phyloP scores from a whole-genome alignment of 1,140 invertebrate species.

The Akabosia matsudoensis region DNA sequence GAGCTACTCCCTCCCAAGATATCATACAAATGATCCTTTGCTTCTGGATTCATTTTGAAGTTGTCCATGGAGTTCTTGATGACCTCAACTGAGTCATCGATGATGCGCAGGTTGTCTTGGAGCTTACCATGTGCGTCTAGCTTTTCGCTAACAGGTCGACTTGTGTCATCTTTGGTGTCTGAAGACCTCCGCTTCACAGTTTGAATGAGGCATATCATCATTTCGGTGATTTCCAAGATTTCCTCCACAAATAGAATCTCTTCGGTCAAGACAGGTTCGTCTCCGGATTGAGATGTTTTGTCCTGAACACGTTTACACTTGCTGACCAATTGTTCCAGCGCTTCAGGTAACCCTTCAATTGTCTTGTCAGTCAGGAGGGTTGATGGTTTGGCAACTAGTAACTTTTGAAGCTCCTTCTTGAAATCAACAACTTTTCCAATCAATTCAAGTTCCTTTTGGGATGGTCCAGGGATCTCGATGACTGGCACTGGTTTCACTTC shows the following conservation, averaged over 20 bases:
- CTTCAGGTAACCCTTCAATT: not conserved
- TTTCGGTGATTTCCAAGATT: slow-evolving; percentile 64
- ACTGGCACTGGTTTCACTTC: slow-evolving; percentile 1
- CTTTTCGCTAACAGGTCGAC: slow-evolving; percentile 55
- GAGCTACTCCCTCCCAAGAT: not conserved
- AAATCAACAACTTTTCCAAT: slow-evolving; percentile 1
- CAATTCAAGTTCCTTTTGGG: slow-evolving; percentile 5
- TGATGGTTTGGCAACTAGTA: not conserved
- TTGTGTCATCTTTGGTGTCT: not conserved
- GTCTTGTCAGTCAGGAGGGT: not conserved
- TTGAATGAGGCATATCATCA: slow-evolving; percentile 74
- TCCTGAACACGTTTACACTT: not conserved
- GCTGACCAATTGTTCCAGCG: not conserved
- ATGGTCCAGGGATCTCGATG: not conserved
- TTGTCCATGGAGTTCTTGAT: not conserved
- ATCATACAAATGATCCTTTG: slow-evolving; percentile 13
- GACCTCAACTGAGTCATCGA: not conserved
- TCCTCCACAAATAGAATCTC: slow-evolving; percentile 21
- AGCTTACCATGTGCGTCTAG: slow-evolving; percentile 44
- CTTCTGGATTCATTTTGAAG: slow-evolving; percentile 14
- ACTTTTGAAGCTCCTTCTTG: not conserved
- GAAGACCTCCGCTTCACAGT: slow-evolving; percentile 76
- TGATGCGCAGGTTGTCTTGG: not conserved
- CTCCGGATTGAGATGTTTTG: not conserved
- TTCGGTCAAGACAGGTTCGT: not conserved